These are phyloP conservation scores for Cebidichthys violaceus DNA, from an alignment of 2,113 vertebrate genomes.

Conservation along the genomic window DNA sequence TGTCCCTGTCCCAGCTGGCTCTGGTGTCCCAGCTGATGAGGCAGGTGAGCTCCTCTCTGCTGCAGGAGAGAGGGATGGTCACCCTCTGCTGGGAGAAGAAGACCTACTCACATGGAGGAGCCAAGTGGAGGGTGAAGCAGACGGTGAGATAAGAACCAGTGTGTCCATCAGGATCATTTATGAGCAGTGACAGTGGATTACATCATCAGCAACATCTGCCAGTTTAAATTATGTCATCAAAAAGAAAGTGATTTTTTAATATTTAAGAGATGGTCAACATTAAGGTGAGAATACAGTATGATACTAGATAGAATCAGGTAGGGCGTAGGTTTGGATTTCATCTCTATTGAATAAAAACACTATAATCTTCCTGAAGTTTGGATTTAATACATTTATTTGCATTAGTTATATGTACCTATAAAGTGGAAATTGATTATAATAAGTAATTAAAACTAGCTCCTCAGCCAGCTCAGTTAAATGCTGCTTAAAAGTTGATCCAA, in stretches of 20 bases:
- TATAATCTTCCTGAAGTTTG: background rate
- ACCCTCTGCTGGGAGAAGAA: conserved; percentile 91
- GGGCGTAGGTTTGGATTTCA: background rate
- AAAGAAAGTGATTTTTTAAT: background rate
- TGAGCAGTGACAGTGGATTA: background rate
- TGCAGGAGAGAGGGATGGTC: conserved; percentile 96
- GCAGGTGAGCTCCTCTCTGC: conserved; percentile 90
- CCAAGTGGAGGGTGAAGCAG: conserved; percentile 88
- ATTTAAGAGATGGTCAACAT: background rate
- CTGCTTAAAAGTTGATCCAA: background rate
- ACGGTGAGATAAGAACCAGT: conserved; percentile 77
- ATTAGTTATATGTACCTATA: background rate
- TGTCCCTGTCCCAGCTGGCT: conserved; percentile 93
- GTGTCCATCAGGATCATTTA: background rate
- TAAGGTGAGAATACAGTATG: background rate
- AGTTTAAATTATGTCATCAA: background rate
- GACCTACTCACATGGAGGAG: conserved; percentile 85
- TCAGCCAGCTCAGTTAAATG: background rate
- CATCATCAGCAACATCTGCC: background rate
- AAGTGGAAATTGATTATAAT: background rate
- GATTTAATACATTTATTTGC: background rate
- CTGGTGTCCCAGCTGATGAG: conserved; percentile 93
- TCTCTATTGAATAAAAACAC: background rate
- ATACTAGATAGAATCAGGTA: background rate
- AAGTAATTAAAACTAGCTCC: background rate